Evolutionary conservation across 2,797 vertebrate species (phyloP), one percentile per base, ranked within the genome.

Genomic region (Siniperca obscura): DNA sequence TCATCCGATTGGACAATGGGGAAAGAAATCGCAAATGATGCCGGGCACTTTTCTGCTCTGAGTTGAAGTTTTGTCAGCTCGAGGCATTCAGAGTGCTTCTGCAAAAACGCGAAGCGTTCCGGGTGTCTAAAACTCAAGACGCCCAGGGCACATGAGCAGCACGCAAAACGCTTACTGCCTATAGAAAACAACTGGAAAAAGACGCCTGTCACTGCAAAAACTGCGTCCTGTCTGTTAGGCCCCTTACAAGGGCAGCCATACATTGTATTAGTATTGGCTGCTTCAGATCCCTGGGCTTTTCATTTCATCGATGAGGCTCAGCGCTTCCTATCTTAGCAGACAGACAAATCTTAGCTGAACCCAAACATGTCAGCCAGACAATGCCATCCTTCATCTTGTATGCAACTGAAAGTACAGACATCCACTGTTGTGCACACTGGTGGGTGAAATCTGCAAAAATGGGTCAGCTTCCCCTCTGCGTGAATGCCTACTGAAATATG

Each of bases 401-500:
- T 40, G 11, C 53, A 72, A 82, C 80, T 25, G 34, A 70, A 52
- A 76, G 66, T 48, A 57, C 65, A 81, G 61, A 78, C 69, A 60
- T 77, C 30, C 65, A 84, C 64, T 66, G 21, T 84, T 83, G 56
- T 84, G 60, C 55, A 82, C 76, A 46, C 40, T 46, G 60, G 66
- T 82, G 80, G 83, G 78, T 72, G 80, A 90, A 90, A 90, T 83
- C 50, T 75, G 66, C 66, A 75, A 84, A 93, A 94, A 86, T 94
- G 90, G 93, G 90, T 92, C 92, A 92, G 71, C 88, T 86, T 83
- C 86, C 86, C 82, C 83, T 90, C 86, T 92, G 82, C 11, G 60
- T 88, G 82, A 92, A 90, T 81, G 86, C 86, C 86, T 91, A 55
- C 82, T 93, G 81, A 92, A 95, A 93, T 93, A 94, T 93, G 91